Evolutionary conservation across 30 jellyfish, hydroid and myxozoan genomes (phyloP).

Genomic region (Cassiopea xamachana): DNA sequence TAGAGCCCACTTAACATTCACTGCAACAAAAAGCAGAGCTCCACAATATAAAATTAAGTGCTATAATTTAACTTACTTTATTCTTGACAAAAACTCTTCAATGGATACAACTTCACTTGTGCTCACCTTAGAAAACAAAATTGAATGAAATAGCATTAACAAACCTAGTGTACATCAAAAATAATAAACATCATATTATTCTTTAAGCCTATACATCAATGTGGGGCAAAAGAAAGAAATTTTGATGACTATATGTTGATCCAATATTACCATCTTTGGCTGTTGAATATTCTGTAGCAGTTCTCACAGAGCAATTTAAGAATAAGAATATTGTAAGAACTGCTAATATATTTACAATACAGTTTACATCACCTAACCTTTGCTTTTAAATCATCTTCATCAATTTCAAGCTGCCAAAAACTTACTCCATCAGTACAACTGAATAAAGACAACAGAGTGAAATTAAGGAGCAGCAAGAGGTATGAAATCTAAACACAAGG

Average conservation of each 20-base stretch:
- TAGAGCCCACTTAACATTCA: no score
- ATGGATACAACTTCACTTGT: not conserved
- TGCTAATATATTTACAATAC: no score
- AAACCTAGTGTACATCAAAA: not conserved
- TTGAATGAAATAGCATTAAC: not conserved
- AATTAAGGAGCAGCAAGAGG: not conserved
- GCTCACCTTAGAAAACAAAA: not conserved
- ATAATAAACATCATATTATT: no score
- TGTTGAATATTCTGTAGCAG: no score
- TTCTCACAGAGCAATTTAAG: no score
- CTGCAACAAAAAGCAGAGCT: no score
- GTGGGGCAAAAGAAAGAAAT: no score
- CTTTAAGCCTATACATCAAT: no score
- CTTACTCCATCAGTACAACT: constrained; percentile 57
- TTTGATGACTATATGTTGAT: no score
- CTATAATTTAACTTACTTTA: not conserved
- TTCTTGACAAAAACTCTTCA: not conserved
- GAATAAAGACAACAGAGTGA: not conserved
- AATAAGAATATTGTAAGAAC: no score
- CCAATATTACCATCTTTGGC: no score
- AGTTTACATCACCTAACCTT: not conserved
- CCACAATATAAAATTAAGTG: no score
- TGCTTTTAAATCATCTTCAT: constrained; percentile 34
- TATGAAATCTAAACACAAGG: not conserved
- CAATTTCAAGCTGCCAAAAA: constrained; percentile 50